Evolutionary conservation across 1,140 invertebrate genomes (phyloP).

Genomic region (Drosophila ogumai): DNA sequence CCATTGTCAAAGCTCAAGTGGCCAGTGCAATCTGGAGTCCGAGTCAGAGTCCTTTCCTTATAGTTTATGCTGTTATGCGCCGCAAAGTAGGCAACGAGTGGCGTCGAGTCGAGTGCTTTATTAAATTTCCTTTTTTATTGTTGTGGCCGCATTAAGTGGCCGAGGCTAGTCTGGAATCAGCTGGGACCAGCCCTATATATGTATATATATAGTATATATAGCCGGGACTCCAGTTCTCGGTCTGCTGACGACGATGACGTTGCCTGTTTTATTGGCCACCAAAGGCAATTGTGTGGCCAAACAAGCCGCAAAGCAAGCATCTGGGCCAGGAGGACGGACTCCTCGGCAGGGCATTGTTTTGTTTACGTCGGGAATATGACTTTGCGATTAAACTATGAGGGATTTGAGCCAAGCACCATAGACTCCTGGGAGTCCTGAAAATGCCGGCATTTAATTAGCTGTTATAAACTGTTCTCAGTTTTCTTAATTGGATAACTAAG

Average conservation of each 20-base stretch:
- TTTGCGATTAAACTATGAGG: slow-evolving; percentile 59
- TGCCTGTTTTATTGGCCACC: slow-evolving; percentile 71
- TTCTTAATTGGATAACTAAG: slow-evolving; percentile 38
- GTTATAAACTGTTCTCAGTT: slow-evolving; percentile 32
- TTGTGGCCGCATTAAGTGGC: slow-evolving; percentile 81
- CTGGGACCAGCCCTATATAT: slow-evolving; percentile 36
- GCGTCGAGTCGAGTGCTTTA: slow-evolving; percentile 71
- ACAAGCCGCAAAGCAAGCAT: slow-evolving; percentile 58
- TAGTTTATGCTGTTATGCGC: slow-evolving; percentile 77
- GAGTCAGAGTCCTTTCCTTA: slow-evolving; percentile 40
- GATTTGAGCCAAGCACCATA: slow-evolving; percentile 15
- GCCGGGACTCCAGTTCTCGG: slow-evolving; percentile 17
- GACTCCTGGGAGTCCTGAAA: slow-evolving; percentile 22
- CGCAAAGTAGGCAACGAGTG: slow-evolving; percentile 74
- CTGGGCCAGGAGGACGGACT: slow-evolving; percentile 41
- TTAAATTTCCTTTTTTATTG: slow-evolving; percentile 81
- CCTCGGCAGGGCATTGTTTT: slow-evolving; percentile 44
- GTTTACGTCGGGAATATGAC: slow-evolving; percentile 61
- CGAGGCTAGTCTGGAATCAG: slow-evolving; percentile 56
- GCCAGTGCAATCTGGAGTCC: slow-evolving; percentile 36
- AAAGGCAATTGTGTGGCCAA: slow-evolving; percentile 71
- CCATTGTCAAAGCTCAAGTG: slow-evolving; percentile 79
- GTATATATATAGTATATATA: neutral
- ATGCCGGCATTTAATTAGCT: slow-evolving; percentile 42
- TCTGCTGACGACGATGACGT: slow-evolving; percentile 55